Evolutionary conservation across 1,140 invertebrate genomes (phyloP).

Genomic region (Achatina immaculata): DNA sequence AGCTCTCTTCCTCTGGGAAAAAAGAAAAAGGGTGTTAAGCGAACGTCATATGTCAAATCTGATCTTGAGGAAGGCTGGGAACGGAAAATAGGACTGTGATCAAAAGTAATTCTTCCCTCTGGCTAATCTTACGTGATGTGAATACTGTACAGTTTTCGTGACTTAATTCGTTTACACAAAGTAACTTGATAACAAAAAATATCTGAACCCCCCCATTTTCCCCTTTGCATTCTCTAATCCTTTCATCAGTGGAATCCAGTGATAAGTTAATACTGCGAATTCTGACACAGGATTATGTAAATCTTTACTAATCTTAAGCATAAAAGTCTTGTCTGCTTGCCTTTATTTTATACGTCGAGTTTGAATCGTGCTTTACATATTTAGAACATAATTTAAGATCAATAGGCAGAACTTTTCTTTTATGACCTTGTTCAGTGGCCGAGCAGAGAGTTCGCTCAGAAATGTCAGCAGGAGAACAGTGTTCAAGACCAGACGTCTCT

Average conservation of each 20-base stretch:
- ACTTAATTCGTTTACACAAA: not conserved
- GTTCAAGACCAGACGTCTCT: too few species aligned
- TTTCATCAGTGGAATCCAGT: not conserved
- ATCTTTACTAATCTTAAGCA: not conserved
- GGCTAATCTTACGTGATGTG: not conserved
- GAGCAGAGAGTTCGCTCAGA: too few species aligned
- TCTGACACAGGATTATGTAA: conserved; percentile 9
- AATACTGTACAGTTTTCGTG: not conserved
- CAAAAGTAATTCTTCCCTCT: not conserved
- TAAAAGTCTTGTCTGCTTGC: not conserved
- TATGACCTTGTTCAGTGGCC: too few species aligned
- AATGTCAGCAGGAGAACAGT: too few species aligned
- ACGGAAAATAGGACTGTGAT: not conserved
- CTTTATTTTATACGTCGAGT: not conserved
- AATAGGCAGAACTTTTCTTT: too few species aligned
- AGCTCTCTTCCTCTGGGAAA: not conserved
- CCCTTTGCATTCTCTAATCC: not conserved
- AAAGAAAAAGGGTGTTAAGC: not conserved
- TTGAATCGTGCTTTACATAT: too few species aligned
- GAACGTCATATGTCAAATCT: not conserved
- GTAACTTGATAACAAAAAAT: not conserved
- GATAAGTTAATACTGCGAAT: not conserved
- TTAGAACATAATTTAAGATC: too few species aligned
- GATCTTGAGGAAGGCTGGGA: too few species aligned
- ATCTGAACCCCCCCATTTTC: too few species aligned